Evolutionary conservation across 2,888 invertebrate genomes (phyloP).

Genomic region (Xestia ashworthii): DNA sequence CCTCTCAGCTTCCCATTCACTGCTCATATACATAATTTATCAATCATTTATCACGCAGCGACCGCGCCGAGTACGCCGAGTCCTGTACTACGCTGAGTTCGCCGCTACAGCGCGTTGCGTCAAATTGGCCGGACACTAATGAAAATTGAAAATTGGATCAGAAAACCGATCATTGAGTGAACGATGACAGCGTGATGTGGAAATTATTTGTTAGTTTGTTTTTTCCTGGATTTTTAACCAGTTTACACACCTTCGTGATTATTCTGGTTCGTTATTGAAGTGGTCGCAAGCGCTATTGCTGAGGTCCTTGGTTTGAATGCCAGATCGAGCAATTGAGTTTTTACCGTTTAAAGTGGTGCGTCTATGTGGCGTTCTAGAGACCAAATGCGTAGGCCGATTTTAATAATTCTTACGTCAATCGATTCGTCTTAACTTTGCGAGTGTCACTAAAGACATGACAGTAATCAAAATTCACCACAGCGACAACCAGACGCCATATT

Average conservation of each 20-base stretch:
- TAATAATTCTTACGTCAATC: no score
- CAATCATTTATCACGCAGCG: slow-evolving; percentile 76
- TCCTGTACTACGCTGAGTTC: slow-evolving; percentile 23
- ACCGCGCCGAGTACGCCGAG: slow-evolving; percentile 39
- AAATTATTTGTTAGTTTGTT: slow-evolving; percentile 24
- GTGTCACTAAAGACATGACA: no score
- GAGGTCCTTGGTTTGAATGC: background rate
- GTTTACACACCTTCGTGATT: background rate
- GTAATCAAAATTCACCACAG: no score
- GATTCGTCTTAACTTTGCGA: no score
- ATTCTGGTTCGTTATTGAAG: background rate
- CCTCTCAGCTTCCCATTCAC: slow-evolving; percentile 37
- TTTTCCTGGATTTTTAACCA: background rate
- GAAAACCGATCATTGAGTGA: slow-evolving; percentile 30
- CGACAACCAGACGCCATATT: no score
- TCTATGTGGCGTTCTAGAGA: no score
- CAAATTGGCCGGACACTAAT: slow-evolving; percentile 50
- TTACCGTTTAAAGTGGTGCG: no score
- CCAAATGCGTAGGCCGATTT: no score
- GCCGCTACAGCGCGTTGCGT: slow-evolving; percentile 37
- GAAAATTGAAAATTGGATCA: slow-evolving; percentile 63
- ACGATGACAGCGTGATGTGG: slow-evolving; percentile 23
- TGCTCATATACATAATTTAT: slow-evolving; percentile 79
- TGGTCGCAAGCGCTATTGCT: background rate
- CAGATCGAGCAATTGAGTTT: background rate